Base-by-base conservation (phyloP, 2,113 vertebrate genomes). In the Pollachius pollachius region DNA sequence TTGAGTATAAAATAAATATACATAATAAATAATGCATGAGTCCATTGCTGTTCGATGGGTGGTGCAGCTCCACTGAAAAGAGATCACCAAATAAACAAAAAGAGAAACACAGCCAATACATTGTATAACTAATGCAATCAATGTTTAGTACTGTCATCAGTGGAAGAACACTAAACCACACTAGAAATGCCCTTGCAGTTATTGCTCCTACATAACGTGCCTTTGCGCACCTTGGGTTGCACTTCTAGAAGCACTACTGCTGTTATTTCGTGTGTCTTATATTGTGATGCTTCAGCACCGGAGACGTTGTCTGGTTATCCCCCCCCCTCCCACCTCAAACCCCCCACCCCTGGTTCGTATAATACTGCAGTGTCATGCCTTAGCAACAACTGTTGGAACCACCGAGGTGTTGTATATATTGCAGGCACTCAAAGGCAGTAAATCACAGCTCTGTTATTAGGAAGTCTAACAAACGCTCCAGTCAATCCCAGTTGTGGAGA, bases 391-490 rank as follows among this genome's bases (percentile, higher is more conserved):
- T 77, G 80, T 41, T 75, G 54, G 41, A 73, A 63, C 61, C 71
- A 71, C 65, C 54, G 73, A 73, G 73, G 65, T 27, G 62, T 69
- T 82, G 78, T 81, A 72, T 76, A 84, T 79, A 84, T 76, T 78
- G 82, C 73, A 79, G 81, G 64, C 71, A 82, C 74, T 83, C 68
- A 3, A 3, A 67, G 78, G 70, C 71, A 67, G 81, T 87, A 86
- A 89, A 87, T 88, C 80, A 77, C 37, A 21, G 76, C 58, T 79
- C 64, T 81, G 78, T 62, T 87, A 84, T 82, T 37, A 73, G 15
- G 71, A 77, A 70, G 74, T 73, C 77, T 84, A 76, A 27, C 65
- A 71, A 69, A 78, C 1, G 19, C 62, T 74, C 58, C 67, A 71
- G 68, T 77, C 63, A 25, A 62, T 15, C 68, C 57, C 0, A 1